phyloP scores from a whole-genome alignment of 2,888 invertebrate species.

The Heliconius ismenius region DNA sequence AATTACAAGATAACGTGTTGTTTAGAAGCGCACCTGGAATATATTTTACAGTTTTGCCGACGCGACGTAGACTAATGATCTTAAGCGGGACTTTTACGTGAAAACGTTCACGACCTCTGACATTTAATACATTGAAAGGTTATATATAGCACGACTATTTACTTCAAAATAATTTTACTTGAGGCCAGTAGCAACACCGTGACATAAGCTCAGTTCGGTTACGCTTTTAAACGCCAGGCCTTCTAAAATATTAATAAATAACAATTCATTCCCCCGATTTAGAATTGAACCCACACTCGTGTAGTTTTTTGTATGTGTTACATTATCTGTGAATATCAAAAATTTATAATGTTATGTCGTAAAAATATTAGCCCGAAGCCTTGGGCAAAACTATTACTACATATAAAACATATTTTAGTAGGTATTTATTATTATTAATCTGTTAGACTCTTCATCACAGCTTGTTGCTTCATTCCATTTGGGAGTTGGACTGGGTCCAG shows the following conservation, averaged over 20 bases:
- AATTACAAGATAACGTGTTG: constrained; percentile 29
- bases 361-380: not conserved
- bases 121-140: constrained; percentile 35
- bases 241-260: no score
- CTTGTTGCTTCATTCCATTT: constrained; percentile 39
- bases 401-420: not conserved
- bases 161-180: not conserved
- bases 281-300: no score
- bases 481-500: constrained; percentile 36
- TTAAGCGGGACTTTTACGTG: constrained; percentile 29
- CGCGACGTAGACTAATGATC: constrained; percentile 39
- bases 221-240: no score
- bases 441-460: constrained; percentile 11
- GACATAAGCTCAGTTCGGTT: no score
- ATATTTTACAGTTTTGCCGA: constrained; percentile 33
- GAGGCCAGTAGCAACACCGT: no score
- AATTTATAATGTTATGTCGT: not conserved
- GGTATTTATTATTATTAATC: constrained; percentile 2
- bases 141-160: constrained; percentile 6
- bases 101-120: constrained; percentile 30
- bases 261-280: no score
- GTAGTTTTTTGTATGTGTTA: no score
- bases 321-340: no score
- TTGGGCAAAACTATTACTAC: not conserved
- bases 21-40: constrained; percentile 20